These are phyloP conservation scores for Labeo catla DNA, from an alignment of 2,113 vertebrate species.

Conservation along the genomic window DNA sequence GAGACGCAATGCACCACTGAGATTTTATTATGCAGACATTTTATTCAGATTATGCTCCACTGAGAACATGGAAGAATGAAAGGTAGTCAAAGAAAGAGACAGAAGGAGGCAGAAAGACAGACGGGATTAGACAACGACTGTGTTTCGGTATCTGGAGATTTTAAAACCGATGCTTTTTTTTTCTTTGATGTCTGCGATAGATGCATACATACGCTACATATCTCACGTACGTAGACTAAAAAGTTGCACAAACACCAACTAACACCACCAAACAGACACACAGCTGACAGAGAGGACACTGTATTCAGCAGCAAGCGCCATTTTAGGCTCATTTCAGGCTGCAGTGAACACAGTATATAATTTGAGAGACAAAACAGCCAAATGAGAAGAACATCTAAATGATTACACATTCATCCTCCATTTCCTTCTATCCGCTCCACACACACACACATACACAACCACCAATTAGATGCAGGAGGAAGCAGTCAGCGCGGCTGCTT, in stretches of 20 bases:
- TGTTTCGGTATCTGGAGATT: conserved; percentile 35
- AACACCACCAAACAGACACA: conserved; percentile 32
- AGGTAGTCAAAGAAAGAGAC: conserved; percentile 31
- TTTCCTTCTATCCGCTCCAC: conserved; percentile 77
- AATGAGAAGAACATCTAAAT: conserved; percentile 79
- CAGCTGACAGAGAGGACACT: conserved; percentile 42
- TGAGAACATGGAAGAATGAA: conserved; percentile 14
- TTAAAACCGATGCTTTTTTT: neutral
- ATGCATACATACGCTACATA: neutral
- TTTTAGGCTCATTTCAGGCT: conserved; percentile 52
- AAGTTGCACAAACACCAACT: neutral
- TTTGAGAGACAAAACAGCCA: conserved; percentile 79
- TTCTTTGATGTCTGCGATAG: neutral
- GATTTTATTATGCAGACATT: conserved; percentile 28
- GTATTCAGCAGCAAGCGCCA: conserved; percentile 43
- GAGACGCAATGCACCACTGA: neutral
- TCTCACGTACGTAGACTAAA: neutral
- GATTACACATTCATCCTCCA: conserved; percentile 80
- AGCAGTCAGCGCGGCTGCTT: conserved; percentile 69
- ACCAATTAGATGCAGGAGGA: conserved; percentile 78
- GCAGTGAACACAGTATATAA: conserved; percentile 68
- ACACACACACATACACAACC: conserved; percentile 68
- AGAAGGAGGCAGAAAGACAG: neutral
- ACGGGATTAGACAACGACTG: neutral
- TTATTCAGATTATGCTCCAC: neutral